phyloP scores from a whole-genome alignment of 2,113 vertebrate species.

The Notothenia coriiceps region DNA sequence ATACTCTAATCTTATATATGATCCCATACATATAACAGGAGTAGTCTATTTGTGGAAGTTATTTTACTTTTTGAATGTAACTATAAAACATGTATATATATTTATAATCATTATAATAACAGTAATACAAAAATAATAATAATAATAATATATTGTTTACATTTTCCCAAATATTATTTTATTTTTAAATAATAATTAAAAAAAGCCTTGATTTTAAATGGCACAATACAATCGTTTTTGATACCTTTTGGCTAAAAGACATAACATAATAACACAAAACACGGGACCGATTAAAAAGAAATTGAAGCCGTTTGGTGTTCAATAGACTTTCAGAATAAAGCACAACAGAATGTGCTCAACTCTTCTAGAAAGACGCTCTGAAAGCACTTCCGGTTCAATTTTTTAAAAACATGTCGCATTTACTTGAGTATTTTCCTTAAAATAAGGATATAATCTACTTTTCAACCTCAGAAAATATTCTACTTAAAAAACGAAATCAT shows the following conservation, averaged over 20 bases:
- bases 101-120: too few relatives aligned
- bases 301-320: too few relatives aligned
- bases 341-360: neutral
- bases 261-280: neutral
- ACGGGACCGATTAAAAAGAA: too few relatives aligned
- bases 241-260: neutral
- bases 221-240: neutral
- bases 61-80: neutral
- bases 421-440: neutral
- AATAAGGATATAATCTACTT: fast-evolving
- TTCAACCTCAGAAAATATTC: neutral
- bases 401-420: neutral
- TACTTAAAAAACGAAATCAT: fast-evolving
- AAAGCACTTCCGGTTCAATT: conserved; percentile 68
- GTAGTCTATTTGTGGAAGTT: neutral
- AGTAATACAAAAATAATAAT: too few relatives aligned
- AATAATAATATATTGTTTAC: neutral
- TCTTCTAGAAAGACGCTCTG: conserved; percentile 45
- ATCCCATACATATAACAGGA: neutral
- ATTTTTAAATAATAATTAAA: neutral
- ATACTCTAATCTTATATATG: neutral
- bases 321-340: conserved; percentile 37
- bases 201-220: neutral
- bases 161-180: neutral
- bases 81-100: too few relatives aligned